Base-by-base conservation (phyloP, 2,797 vertebrate species). In the Poeciliopsis paucimaculata region DNA sequence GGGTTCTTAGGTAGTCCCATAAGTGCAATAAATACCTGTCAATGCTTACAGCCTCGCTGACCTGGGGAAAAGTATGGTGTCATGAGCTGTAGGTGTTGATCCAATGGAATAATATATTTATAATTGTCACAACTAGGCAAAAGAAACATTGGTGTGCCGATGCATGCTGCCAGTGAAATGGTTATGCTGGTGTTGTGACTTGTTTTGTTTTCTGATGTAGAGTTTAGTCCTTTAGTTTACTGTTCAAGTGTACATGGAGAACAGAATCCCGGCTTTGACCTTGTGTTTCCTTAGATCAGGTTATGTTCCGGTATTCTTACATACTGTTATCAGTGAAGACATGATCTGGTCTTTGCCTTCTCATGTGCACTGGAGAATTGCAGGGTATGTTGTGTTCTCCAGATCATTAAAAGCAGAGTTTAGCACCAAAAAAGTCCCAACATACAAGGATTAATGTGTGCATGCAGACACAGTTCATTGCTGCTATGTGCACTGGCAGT, bases 21-120 rank as follows among this genome's bases (percentile, higher is more conserved):
- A 49, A 78, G 82, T 47, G 66, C 80, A 77, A 76, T 77, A 66
- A 75, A 83, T 64, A 71, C 3, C 4, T 39, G 45, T 64, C 72
- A 78, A 62, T 18, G 3, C 39, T 70, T 43, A 39, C 79, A 77
- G 64, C 70, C 39, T 70, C 62, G 10, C 62, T 39, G 20, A 68
- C 36, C 34, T 68, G 26, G 68, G 7, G 26, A 45, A 71, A n/a
- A 13, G 9, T 68, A 26, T 39, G 36, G 20, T 26, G 41, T 70
- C 45, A 12, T 43, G 26, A 43, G 23, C 39, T 15, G 20, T 43
- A 70, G 66, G 66, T 43, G 39, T 15, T 70, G 66, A 43, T 11
- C 20, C 39, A 68, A 5, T 41, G 60, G 31, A 64, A 36, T 70
- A n/a, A 26, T 15, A 70, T 70, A 43, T 43, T 43, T n/a, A 9